Evolutionary conservation across 37 sponge, comb jelly and placozoan genomes (phyloP).

Genomic region (Theonella swinhoei): DNA sequence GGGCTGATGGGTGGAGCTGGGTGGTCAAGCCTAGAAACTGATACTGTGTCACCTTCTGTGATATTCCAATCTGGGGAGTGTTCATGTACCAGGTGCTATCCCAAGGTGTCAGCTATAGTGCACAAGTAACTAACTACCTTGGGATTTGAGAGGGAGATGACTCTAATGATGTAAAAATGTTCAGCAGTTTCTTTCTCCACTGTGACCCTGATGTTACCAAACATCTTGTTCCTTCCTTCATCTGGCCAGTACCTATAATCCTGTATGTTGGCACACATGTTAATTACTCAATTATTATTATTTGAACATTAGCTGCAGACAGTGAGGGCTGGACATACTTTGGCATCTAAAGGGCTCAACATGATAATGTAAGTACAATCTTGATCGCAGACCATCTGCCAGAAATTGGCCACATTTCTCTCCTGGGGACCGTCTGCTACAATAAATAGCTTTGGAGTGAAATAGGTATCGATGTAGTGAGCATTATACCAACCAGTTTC

Average conservation of each 20-base stretch:
- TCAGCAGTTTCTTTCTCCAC: constrained; percentile 29
- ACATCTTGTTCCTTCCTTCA: background rate
- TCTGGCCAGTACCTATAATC: constrained; percentile 36
- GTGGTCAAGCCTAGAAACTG: constrained; percentile 56
- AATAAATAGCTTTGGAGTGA: background rate
- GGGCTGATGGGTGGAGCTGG: background rate
- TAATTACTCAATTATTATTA: too few relatives aligned
- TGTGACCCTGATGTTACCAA: constrained; percentile 29
- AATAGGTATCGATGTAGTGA: constrained; percentile 43
- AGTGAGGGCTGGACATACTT: too few relatives aligned
- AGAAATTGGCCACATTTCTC: constrained; percentile 23
- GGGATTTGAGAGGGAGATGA: constrained; percentile 21
- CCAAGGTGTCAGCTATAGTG: too few relatives aligned
- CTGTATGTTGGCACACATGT: too few relatives aligned
- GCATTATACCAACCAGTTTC: constrained; percentile 6
- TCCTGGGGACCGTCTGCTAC: constrained; percentile 42
- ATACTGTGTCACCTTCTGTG: constrained; percentile 40
- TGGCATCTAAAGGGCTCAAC: constrained; percentile 39
- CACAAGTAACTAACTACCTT: too few relatives aligned
- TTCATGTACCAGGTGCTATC: too few relatives aligned
- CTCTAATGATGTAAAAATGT: constrained; percentile 36
- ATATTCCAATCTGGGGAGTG: constrained; percentile 20
- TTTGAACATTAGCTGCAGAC: too few relatives aligned
- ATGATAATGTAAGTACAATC: constrained; percentile 33
- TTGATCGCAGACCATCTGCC: constrained; percentile 58